Percentiles rank a stretch among this genome's conserved stretches.
Conservation (phyloP, 2,113 vertebrate species). For the Puntigrus tetrazona region DNA sequence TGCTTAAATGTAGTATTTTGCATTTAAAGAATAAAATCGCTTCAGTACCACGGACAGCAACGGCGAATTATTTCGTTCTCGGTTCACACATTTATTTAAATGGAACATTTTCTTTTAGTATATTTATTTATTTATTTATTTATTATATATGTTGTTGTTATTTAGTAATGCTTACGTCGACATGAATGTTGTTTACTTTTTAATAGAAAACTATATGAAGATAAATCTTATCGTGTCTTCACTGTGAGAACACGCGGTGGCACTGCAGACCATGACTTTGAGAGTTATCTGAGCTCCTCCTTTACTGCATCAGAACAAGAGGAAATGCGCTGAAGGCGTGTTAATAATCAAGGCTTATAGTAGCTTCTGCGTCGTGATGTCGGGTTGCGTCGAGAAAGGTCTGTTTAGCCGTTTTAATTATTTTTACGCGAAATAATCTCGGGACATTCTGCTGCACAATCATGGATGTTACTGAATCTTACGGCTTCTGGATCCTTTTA, state of each 20-base stretch:
- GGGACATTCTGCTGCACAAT: background rate
- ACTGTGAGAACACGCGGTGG: slow-evolving; percentile 61
- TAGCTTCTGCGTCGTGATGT: background rate
- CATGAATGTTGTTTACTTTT: too few species aligned
- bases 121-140: too few species aligned
- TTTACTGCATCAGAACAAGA: slow-evolving; percentile 24
- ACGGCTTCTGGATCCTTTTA: slow-evolving; percentile 27
- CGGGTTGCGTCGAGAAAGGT: background rate
- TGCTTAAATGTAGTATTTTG: background rate
- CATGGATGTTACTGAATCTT: background rate
- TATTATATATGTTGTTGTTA: too few species aligned
- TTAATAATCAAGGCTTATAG: background rate
- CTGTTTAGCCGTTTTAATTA: background rate
- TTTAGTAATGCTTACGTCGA: background rate
- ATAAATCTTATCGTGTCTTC: background rate
- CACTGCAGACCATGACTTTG: slow-evolving; percentile 67
- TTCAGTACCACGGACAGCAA: slow-evolving; percentile 7
- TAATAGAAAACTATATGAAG: background rate
- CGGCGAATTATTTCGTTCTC: background rate
- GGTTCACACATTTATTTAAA: too few species aligned
- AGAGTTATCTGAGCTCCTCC: slow-evolving; percentile 51
- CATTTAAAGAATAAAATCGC: background rate
- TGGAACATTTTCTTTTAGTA: too few species aligned
- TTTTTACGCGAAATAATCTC: background rate
- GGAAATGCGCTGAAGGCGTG: background rate